These are phyloP conservation scores for Dasyprocta punctata DNA, from an alignment of 2,113 vertebrate species.

Conservation along the genomic window DNA sequence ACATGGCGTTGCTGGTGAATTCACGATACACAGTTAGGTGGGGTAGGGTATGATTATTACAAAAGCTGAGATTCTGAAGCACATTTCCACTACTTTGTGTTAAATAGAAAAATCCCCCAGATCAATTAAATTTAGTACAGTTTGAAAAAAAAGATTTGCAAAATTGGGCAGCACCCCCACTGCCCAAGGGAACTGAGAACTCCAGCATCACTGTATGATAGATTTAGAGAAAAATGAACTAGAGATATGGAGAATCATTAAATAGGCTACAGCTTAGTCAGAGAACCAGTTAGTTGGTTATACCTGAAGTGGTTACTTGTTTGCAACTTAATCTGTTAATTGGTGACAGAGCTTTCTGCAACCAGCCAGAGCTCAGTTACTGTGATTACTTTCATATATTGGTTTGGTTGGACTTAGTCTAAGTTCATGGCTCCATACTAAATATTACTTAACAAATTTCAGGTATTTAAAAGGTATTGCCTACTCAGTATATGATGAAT, in stretches of 20 bases:
- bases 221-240: not conserved
- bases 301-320: not conserved
- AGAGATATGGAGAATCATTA: not conserved
- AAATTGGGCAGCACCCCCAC: not conserved
- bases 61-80: not conserved
- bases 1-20: fast-evolving
- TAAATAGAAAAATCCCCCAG: not conserved
- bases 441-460: not conserved
- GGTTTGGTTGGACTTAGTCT: not conserved
- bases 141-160: not conserved
- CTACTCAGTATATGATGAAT: not conserved
- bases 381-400: no score
- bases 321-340: not conserved
- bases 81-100: not conserved
- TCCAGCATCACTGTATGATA: no score
- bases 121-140: not conserved
- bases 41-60: not conserved
- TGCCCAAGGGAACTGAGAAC: not conserved
- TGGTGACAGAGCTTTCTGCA: not conserved
- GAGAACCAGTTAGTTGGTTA: not conserved
- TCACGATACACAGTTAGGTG: not conserved
- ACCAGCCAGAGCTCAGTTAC: not conserved
- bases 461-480: not conserved
- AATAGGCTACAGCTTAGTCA: not conserved
- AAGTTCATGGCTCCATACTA: not conserved